A percentile compares a stretch with the other conserved stretches of the same genome.
phyloP scores from a whole-genome alignment of 2,888 invertebrate species.

The Erebia palarica region DNA sequence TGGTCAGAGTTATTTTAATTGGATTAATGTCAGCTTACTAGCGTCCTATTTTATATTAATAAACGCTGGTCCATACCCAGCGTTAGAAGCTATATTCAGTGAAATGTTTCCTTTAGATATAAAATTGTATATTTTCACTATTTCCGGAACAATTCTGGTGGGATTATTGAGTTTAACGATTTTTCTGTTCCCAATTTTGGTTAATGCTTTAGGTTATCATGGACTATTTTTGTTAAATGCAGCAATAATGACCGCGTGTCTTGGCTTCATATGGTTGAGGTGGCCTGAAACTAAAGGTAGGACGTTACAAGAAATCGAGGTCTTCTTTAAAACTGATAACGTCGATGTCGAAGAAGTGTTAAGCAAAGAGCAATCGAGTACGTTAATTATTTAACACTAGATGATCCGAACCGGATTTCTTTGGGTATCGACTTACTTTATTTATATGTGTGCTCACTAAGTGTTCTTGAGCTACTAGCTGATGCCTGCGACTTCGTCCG shows the following conservation, averaged over 20 bases:
- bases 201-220: background rate
- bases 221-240: slow-evolving; percentile 20
- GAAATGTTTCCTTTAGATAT: slow-evolving; percentile 30
- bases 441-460: no score
- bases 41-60: slow-evolving; percentile 19
- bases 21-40: slow-evolving; percentile 20
- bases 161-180: background rate
- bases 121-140: slow-evolving; percentile 20
- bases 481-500: no score
- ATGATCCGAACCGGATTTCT: no score
- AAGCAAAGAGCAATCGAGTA: slow-evolving; percentile 21
- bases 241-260: slow-evolving; percentile 12
- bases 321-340: slow-evolving; percentile 43
- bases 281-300: slow-evolving; percentile 28
- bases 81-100: slow-evolving; percentile 24
- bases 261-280: slow-evolving; percentile 4
- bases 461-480: no score
- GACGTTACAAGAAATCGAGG: slow-evolving; percentile 45
- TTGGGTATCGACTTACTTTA: no score
- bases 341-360: slow-evolving; percentile 24
- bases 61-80: slow-evolving; percentile 21
- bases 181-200: slow-evolving; percentile 18
- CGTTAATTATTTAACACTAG: background rate
- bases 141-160: slow-evolving; percentile 12
- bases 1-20: background rate